Percentiles rank a stretch among this genome's conserved stretches.
phyloP scores from a whole-genome alignment of 1,140 invertebrate genomes.

The Pachyrhynchus sulphureomaculatus region DNA sequence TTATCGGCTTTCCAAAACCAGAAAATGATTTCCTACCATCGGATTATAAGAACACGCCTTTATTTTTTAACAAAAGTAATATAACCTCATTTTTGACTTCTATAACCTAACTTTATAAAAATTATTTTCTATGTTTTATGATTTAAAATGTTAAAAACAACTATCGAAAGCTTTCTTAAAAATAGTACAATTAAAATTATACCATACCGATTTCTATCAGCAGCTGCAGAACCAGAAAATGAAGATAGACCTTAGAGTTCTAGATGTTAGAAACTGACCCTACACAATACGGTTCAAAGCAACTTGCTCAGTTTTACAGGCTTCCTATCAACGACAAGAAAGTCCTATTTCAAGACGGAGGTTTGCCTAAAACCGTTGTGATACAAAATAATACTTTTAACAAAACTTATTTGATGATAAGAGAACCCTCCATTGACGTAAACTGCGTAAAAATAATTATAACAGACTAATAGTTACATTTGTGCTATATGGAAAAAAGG shows the following conservation, averaged over 20 bases:
- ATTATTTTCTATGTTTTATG: no score
- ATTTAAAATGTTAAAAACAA: constrained; percentile 6
- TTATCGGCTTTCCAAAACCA: no score
- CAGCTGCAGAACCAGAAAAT: background rate
- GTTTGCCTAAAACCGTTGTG: constrained; percentile 62
- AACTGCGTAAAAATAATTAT: constrained; percentile 72
- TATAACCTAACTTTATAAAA: no score
- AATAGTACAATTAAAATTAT: background rate
- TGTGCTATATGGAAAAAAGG: constrained; percentile 67
- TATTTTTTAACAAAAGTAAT: no score
- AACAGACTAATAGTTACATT: constrained; percentile 73
- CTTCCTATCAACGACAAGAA: constrained; percentile 56
- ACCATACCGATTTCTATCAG: constrained; percentile 2
- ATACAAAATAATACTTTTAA: constrained; percentile 72
- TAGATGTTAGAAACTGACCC: constrained; percentile 57
- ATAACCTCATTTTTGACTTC: no score
- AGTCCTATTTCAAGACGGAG: constrained; percentile 61
- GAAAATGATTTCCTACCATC: no score
- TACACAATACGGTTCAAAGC: constrained; percentile 57
- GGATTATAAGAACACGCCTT: no score
- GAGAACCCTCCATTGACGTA: constrained; percentile 78
- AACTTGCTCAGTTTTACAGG: constrained; percentile 66
- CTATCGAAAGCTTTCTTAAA: background rate
- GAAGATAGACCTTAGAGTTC: constrained; percentile 37
- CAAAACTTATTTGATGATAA: constrained; percentile 76